Evolutionary conservation across 2,888 invertebrate genomes (phyloP).

Genomic region (Rhorus exstirpatorius): DNA sequence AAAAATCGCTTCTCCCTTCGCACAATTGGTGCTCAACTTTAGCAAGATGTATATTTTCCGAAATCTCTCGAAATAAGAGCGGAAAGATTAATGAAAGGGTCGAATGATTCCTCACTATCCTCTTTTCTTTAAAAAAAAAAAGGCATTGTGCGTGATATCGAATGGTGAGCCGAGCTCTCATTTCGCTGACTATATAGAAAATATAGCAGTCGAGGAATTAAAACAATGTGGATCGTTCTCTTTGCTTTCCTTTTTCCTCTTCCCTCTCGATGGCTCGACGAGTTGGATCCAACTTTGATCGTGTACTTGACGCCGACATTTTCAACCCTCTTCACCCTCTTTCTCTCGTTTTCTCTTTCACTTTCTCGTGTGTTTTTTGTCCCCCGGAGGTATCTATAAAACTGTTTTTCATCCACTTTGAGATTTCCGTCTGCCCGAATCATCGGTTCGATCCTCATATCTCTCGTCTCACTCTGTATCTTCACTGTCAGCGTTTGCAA

Average conservation of each 20-base stretch:
- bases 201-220: constrained; percentile 59
- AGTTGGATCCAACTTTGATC: constrained; percentile 2
- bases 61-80: not conserved
- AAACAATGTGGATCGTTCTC: constrained; percentile 53
- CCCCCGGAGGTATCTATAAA: too few relatives aligned
- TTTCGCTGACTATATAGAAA: not conserved
- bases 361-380: not conserved
- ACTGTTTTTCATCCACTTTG: not conserved
- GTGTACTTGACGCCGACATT: constrained; percentile 20
- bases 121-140: not conserved
- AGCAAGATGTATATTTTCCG: not conserved
- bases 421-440: constrained; percentile 5
- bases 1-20: too few relatives aligned
- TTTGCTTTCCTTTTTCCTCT: constrained; percentile 19
- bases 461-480: not conserved
- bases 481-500: too few relatives aligned
- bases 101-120: not conserved
- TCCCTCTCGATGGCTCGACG: not conserved
- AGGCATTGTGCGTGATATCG: not conserved
- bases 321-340: not conserved
- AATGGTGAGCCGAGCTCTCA: not conserved
- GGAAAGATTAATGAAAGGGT: not conserved
- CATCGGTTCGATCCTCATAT: constrained; percentile 37
- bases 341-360: not conserved
- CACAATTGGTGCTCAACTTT: not conserved